Percentiles rank a stretch among this genome's conserved stretches.
phyloP scores from a whole-genome alignment of 1,140 invertebrate genomes.

The Halesus radiatus region DNA sequence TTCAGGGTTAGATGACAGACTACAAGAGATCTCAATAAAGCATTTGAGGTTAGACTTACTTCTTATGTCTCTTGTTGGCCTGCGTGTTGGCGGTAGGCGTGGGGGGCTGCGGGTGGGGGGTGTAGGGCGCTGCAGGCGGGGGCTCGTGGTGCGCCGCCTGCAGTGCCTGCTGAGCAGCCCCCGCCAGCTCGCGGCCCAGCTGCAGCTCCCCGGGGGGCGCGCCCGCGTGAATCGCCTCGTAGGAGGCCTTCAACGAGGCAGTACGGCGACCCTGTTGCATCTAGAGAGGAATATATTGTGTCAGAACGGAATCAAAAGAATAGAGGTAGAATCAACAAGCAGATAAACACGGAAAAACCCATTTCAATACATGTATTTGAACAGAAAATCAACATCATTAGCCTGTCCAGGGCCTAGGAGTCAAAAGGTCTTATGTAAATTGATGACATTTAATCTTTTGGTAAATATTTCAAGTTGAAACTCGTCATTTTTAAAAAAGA shows the following conservation, averaged over 20 bases:
- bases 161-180: conserved; percentile 84
- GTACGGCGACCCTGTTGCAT: conserved; percentile 95
- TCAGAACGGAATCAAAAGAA: no score
- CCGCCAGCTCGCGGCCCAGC: conserved; percentile 79
- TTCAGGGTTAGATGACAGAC: no score
- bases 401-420: no score
- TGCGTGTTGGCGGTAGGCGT: conserved; percentile 4
- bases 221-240: conserved; percentile 85
- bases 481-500: no score
- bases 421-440: no score
- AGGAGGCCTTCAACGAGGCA: conserved; percentile 94
- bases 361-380: no score
- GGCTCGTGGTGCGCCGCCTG: conserved; percentile 76
- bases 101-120: conserved; percentile 18
- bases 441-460: no score
- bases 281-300: conserved; percentile 60
- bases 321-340: no score
- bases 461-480: no score
- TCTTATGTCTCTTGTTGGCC: conserved; percentile 77
- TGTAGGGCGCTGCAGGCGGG: conserved; percentile 3
- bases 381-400: no score
- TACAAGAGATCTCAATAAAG: neutral
- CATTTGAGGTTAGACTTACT: conserved; percentile 61
- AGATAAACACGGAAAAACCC: no score
- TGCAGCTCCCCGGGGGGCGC: conserved; percentile 71